These are phyloP conservation scores for Nasonia oneida DNA, from an alignment of 2,888 invertebrate species.

Conservation along the genomic window DNA sequence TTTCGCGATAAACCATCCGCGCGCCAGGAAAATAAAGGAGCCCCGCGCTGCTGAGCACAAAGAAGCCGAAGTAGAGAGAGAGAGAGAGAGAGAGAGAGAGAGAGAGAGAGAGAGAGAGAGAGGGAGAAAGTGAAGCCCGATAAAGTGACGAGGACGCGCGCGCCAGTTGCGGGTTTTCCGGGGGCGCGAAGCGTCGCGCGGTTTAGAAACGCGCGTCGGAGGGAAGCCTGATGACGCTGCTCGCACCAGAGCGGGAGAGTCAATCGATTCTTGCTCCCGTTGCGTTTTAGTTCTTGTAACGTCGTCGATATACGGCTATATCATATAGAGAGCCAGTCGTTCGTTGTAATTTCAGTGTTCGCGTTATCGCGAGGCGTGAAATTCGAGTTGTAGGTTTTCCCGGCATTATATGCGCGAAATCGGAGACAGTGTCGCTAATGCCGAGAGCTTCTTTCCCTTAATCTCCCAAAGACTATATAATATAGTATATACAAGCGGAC, in stretches of 20 bases:
- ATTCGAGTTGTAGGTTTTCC: conserved; percentile 14
- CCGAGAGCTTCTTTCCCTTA: neutral
- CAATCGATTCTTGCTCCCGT: conserved; percentile 43
- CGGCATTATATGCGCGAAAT: neutral
- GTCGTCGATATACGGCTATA: neutral
- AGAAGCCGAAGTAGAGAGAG: neutral
- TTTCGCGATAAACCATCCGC: conserved; percentile 4
- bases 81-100: neutral
- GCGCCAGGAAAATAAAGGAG: neutral
- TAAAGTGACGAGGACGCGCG: conserved; percentile 11
- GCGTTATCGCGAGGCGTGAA: neutral
- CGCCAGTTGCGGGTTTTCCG: conserved; percentile 2
- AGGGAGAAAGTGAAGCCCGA: neutral
- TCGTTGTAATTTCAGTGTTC: conserved; percentile 7
- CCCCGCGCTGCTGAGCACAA: neutral
- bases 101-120: neutral
- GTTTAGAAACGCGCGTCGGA: conserved; percentile 1
- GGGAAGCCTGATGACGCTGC: conserved; percentile 1
- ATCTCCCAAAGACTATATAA: neutral
- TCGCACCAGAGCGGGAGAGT: neutral
- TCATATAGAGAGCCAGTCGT: neutral
- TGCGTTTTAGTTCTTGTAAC: neutral
- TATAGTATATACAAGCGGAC: neutral
- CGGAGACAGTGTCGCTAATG: neutral
- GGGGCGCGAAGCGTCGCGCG: neutral